These are phyloP conservation scores for Amphipyra berbera DNA, from an alignment of 2,888 invertebrate genomes.

Conservation along the genomic window DNA sequence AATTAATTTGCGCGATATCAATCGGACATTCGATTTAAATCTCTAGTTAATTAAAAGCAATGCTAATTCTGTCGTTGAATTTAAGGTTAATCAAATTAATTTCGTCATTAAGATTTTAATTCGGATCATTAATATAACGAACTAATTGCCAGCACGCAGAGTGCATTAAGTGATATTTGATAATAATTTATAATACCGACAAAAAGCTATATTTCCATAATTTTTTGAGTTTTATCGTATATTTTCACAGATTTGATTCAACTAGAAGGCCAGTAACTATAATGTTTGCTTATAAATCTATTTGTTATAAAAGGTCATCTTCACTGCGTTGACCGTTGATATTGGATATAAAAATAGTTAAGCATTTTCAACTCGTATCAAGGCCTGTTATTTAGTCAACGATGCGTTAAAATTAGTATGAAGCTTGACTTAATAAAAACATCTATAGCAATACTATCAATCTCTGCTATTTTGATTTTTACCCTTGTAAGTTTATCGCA, in stretches of 20 bases:
- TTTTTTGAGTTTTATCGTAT: neutral
- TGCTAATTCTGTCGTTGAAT: slow-evolving; percentile 6
- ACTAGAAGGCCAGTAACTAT: slow-evolving; percentile 36
- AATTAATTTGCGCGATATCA: slow-evolving; percentile 29
- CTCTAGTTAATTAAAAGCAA: slow-evolving; percentile 25
- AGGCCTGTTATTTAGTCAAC: slow-evolving; percentile 63
- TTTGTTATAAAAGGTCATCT: slow-evolving; percentile 67
- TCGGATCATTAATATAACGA: neutral
- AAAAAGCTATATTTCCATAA: no score
- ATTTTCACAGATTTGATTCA: slow-evolving; percentile 20
- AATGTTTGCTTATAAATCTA: slow-evolving; percentile 54
- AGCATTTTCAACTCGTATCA: slow-evolving; percentile 64
- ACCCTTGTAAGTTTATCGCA: neutral
- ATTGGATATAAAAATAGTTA: slow-evolving; percentile 68
- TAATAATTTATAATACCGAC: no score
- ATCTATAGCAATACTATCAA: neutral
- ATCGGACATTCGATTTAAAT: slow-evolving; percentile 6
- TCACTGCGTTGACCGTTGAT: slow-evolving; percentile 63
- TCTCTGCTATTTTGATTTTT: neutral
- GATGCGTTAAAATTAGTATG: slow-evolving; percentile 60
- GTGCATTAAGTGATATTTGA: no score
- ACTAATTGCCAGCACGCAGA: neutral
- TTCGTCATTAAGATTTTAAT: neutral
- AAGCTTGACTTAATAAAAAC: slow-evolving; percentile 7
- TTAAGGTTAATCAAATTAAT: slow-evolving; percentile 21